These are phyloP conservation scores for Cassiopea andromeda DNA, from an alignment of 30 jellyfish, hydroid and myxozoan species.

Conservation along the genomic window DNA sequence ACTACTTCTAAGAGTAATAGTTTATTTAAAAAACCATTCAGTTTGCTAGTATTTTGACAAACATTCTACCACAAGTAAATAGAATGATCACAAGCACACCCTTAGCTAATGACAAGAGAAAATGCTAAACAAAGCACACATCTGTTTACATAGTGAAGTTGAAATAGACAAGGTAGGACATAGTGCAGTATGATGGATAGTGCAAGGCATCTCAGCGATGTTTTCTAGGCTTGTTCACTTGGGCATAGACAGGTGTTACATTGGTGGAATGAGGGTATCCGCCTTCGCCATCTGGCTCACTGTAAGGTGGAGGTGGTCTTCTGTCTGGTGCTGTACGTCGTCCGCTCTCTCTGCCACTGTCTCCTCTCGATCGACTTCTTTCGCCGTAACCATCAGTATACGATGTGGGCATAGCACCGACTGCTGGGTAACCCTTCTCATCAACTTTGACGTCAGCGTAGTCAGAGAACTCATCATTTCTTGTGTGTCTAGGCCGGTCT, in stretches of 20 bases:
- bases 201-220: conserved; percentile 16
- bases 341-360: conserved; percentile 35
- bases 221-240: conserved; percentile 54
- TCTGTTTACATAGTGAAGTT: too few species aligned
- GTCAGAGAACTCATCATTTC: conserved; percentile 10
- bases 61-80: background rate
- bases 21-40: background rate
- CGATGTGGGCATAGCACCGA: conserved; percentile 26
- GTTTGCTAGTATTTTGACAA: background rate
- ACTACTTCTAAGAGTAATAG: background rate
- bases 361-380: conserved; percentile 23
- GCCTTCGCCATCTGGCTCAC: conserved; percentile 22
- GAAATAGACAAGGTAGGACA: too few species aligned
- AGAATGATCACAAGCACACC: background rate
- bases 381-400: conserved; percentile 66
- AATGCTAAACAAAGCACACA: background rate
- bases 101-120: background rate
- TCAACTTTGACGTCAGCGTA: conserved; percentile 58
- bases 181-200: background rate
- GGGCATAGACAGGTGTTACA: conserved; percentile 57
- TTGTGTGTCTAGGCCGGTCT: conserved; percentile 24
- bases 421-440: conserved; percentile 52
- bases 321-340: conserved; percentile 54
- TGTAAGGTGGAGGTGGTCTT: conserved; percentile 57
- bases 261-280: conserved; percentile 11